Conservation (phyloP, 2,797 vertebrate species). For the Cynopterus sphinx region DNA sequence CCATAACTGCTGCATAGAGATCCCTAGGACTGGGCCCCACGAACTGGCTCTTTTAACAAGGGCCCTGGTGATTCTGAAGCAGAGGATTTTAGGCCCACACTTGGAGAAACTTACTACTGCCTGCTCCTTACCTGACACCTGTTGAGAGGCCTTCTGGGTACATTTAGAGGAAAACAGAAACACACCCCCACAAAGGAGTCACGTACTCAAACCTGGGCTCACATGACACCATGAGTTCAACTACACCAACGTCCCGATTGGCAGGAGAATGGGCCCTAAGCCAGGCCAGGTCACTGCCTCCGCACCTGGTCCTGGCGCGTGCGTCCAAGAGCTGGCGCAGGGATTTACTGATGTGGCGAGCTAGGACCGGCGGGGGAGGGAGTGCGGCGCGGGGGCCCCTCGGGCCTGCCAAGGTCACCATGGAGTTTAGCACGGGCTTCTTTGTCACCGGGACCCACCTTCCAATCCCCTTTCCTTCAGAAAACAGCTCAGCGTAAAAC, state of each 20-base stretch:
- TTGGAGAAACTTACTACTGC: background rate
- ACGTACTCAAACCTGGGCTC: background rate
- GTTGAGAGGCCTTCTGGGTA: conserved; percentile 41
- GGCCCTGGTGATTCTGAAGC: background rate
- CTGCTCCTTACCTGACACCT: conserved; percentile 62
- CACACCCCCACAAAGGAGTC: background rate
- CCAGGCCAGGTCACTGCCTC: background rate
- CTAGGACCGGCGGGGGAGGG: background rate
- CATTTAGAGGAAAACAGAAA: background rate
- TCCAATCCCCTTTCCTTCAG: background rate
- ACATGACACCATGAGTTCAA: background rate
- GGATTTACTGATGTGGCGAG: background rate
- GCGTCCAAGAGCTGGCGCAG: background rate
- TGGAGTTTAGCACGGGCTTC: background rate
- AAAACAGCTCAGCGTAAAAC: background rate
- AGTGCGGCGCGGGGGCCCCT: background rate
- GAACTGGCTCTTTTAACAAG: background rate
- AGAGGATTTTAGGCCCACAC: background rate
- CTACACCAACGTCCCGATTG: background rate
- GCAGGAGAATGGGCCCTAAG: background rate
- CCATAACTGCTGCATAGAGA: background rate
- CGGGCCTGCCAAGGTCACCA: conserved; percentile 64
- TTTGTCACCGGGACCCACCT: background rate
- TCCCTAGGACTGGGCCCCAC: background rate
- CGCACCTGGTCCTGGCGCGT: background rate